Evolutionary conservation across 2,888 invertebrate genomes (phyloP).

Genomic region (Tetragnatha montana): DNA sequence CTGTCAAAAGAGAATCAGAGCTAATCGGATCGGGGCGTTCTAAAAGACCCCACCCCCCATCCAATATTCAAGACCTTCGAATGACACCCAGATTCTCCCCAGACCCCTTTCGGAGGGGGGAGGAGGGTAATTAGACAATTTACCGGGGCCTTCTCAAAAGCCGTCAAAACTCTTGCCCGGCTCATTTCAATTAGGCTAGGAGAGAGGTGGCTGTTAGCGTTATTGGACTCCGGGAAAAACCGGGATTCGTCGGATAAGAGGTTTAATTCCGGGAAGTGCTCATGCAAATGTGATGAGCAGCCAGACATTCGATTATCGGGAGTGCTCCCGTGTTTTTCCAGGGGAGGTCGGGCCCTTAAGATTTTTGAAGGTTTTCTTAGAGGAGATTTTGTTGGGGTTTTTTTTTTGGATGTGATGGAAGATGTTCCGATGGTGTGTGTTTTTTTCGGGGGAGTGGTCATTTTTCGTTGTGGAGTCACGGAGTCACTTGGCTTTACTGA

Average conservation of each 20-base stretch:
- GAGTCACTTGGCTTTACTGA: too few species aligned
- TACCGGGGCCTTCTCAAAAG: not conserved
- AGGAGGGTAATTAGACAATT: not conserved
- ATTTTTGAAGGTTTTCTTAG: not conserved
- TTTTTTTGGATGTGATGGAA: not conserved
- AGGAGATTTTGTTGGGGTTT: not conserved
- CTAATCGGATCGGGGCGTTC: too few species aligned
- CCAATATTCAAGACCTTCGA: not conserved
- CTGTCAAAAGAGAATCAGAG: too few species aligned
- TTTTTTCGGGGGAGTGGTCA: not conserved
- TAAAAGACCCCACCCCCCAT: not conserved
- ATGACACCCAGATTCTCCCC: not conserved
- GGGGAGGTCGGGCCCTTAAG: not conserved
- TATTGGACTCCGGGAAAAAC: conserved; percentile 51
- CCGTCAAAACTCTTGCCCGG: not conserved
- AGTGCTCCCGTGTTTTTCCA: conserved; percentile 26
- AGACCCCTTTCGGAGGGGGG: not conserved
- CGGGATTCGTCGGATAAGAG: conserved; percentile 4
- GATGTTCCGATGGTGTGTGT: conserved; percentile 19
- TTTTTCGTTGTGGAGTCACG: too few species aligned
- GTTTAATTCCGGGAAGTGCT: conserved; percentile 64
- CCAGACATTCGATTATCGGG: conserved; percentile 61
- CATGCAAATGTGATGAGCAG: conserved; percentile 67
- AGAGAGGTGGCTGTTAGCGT: not conserved
- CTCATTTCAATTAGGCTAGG: conserved; percentile 34